Evolutionary conservation across 2,888 invertebrate genomes (phyloP), one percentile per base, ranked within the genome.

Genomic region (Acronicta alni): DNA sequence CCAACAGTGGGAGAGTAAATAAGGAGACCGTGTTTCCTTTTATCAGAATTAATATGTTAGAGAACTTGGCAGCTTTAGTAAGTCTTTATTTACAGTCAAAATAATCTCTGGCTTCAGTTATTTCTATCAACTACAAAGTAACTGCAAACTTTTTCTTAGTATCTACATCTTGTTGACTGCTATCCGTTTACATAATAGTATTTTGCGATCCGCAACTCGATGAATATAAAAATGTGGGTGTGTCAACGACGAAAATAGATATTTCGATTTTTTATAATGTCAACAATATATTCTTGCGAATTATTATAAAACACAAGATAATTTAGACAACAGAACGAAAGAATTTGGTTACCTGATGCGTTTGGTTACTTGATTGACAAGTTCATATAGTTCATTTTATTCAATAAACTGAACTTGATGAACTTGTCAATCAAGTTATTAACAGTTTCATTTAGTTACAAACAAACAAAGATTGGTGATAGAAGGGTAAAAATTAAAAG

Each of bases 241-340:
- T 66, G 70, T 69, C 41, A 45, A 68, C 37, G 30, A 38, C 23
- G 2, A n/a, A 47, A 47, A 69, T 69, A 56, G 51, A 51, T 46
- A 35, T 7, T 35, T 39, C 7, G 26, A 14, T 43, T 26, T 10
- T 10, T 10, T 7, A 3, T 43, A 14, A n/a, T 7, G 20, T 6
- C 14, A 18, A 14, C 18, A 6, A 35, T 37, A 15, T 15, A 4
- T 20, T 20, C n/a, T n/a, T n/a, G n/a, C n/a, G n/a, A n/a, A n/a
- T n/a, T n/a, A n/a, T n/a, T n/a, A n/a, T n/a, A n/a, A n/a, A n/a
- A n/a, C n/a, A n/a, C n/a, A n/a, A n/a, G n/a, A n/a, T n/a, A n/a
- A 20, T 20, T 20, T 5, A 20, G 20, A 20, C 20, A n/a, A n/a
- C n/a, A n/a, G n/a, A n/a, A n/a, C n/a, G n/a, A n/a, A n/a, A n/a